A percentile compares a stretch with the other conserved stretches of the same genome.
phyloP scores from a whole-genome alignment of 2,888 invertebrate species.

The Leucophora obtusa region DNA sequence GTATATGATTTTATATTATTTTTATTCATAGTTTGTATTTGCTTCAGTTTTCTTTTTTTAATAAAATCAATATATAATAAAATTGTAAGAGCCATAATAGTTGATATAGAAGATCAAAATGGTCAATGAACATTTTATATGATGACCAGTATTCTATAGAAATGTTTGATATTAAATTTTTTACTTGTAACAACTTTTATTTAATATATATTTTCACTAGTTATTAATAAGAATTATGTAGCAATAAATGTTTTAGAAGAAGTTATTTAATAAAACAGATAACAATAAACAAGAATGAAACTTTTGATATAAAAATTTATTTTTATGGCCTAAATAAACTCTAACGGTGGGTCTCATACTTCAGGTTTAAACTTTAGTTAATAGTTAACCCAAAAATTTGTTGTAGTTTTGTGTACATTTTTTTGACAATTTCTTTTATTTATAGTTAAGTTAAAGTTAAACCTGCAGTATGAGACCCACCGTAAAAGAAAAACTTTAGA shows the following conservation, averaged over 20 bases:
- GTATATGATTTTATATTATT: background rate
- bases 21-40: background rate
- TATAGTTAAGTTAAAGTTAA: too few relatives aligned
- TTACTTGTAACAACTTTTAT: background rate
- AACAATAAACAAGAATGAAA: too few relatives aligned
- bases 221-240: background rate
- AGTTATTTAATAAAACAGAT: too few relatives aligned
- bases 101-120: conserved; percentile 2
- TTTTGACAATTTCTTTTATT: too few relatives aligned
- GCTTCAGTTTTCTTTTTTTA: conserved; percentile 28
- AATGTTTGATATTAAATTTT: background rate
- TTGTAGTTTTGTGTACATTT: too few relatives aligned
- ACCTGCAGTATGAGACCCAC: too few relatives aligned
- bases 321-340: too few relatives aligned
- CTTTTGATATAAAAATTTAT: too few relatives aligned
- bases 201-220: background rate
- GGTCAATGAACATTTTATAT: background rate
- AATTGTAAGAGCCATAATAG: conserved; percentile 15
- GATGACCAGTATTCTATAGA: background rate
- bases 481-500: too few relatives aligned
- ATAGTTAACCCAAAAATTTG: too few relatives aligned
- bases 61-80: conserved; percentile 51
- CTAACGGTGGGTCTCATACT: too few relatives aligned
- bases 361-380: too few relatives aligned
- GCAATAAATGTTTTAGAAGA: background rate